Conservation (phyloP, 2,888 invertebrate species). For the Dolomedes plantarius region DNA sequence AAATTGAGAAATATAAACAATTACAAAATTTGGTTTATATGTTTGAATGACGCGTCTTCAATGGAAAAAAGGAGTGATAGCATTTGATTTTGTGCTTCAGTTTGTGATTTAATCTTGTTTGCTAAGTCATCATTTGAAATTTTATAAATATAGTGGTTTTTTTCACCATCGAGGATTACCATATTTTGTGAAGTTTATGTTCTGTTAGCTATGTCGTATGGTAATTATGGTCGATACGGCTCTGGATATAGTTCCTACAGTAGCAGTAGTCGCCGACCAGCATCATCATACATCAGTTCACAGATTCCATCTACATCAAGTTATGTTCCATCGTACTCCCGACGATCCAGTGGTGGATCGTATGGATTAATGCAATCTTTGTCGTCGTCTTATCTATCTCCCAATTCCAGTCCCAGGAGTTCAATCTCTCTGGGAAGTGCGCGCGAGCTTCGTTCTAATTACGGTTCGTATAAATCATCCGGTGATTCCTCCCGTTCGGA, state of each 20-base stretch:
- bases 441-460: slow-evolving; percentile 26
- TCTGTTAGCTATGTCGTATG: slow-evolving; percentile 52
- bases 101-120: too few species aligned
- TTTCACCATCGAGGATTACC: too few species aligned
- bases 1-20: background rate
- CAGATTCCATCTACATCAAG: slow-evolving; percentile 8
- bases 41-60: background rate
- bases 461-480: slow-evolving; percentile 34
- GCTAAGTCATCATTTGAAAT: too few species aligned
- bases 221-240: slow-evolving; percentile 60
- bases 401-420: slow-evolving; percentile 59
- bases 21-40: background rate
- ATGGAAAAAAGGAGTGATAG: background rate
- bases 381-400: slow-evolving; percentile 54
- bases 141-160: too few species aligned
- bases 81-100: background rate
- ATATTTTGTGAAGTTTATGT: background rate
- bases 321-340: slow-evolving; percentile 28
- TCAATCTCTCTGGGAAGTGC: slow-evolving; percentile 32
- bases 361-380: slow-evolving; percentile 43
- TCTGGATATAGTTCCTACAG: slow-evolving; percentile 49
- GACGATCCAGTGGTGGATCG: slow-evolving; percentile 39
- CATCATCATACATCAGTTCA: slow-evolving; percentile 2
- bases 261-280: slow-evolving; percentile 40
- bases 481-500: slow-evolving; percentile 31